Conservation (phyloP, 2,113 vertebrate species). For the rabbit (Oryctolagus cuniculus) region DNA sequence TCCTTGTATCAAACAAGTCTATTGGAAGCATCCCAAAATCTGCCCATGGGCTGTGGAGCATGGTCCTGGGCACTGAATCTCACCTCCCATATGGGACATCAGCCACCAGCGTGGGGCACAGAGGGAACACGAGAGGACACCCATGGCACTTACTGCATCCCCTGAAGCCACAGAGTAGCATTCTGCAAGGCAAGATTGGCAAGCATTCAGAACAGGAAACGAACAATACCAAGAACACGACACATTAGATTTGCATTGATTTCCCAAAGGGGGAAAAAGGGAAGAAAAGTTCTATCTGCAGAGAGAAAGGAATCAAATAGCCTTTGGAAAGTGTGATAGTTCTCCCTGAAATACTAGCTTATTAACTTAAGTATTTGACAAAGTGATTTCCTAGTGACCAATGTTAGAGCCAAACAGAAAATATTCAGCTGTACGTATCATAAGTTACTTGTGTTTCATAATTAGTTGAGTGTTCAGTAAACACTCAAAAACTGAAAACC, state of each 20-base stretch:
- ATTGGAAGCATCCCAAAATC: neutral
- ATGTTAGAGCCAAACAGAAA: neutral
- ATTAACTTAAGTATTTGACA: neutral
- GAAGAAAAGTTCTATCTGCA: neutral
- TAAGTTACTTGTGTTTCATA: conserved; percentile 6
- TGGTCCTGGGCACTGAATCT: neutral
- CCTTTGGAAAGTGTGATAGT: neutral
- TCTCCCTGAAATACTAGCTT: neutral
- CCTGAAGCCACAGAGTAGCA: accelerated
- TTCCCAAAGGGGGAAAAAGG: neutral
- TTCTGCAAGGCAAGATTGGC: neutral
- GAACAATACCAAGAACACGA: neutral
- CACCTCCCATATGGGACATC: neutral
- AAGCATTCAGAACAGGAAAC: neutral
- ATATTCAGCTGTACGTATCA: neutral
- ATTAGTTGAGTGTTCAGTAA: conserved; percentile 34
- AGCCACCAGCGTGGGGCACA: neutral
- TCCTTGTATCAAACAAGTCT: neutral
- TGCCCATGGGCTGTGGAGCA: neutral
- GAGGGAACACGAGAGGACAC: neutral
- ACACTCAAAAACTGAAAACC: neutral
- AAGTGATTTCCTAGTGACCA: conserved; percentile 32
- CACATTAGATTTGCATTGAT: neutral
- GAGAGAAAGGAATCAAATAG: neutral
- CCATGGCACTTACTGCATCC: accelerated